Base-by-base conservation (phyloP, 2,888 invertebrate genomes). In the Clanis bilineata region DNA sequence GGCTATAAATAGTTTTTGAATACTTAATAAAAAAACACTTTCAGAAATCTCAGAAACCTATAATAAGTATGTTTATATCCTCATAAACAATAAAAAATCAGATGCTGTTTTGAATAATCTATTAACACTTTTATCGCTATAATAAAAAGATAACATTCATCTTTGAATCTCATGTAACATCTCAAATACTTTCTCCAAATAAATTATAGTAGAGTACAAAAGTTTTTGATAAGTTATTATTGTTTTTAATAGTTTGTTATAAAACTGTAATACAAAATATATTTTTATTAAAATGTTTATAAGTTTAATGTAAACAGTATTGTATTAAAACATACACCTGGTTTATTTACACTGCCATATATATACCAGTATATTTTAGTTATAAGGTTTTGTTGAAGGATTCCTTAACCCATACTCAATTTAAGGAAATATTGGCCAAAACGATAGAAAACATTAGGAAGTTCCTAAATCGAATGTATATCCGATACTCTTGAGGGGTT, bases 141-240 rank as follows among this genome's bases (percentile, higher is more conserved):
- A 23, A 6, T 51, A 18, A 9, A 5, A 44, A 32, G 9, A 15
- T 18, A 32, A 10, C 28, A 9, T 28, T 18, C 15, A 23, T 25
- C 25, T 51, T 7, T 25, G 57, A 23, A 56, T 61, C 36, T 51
- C 58, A 65, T 62, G 41, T 6, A 62, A 47, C 62, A 58, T 59
- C 57, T 36, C 32, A 60, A 58, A 60, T 61, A 51, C 51, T 4
- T 32, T 28, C n/a, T 45, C 51, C 51, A 51, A 32, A 51, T 51
- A 51, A 51, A 32, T 51, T 28, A 28, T 51, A 51, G 18, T 51
- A 32, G 51, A 51, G 51, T 51, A 51, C 51, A 51, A 51, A 51
- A 28, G 6, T 28, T 9, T 51, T 51, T 51, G 23, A 44, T 44
- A 51, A 51, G 51, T 51, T 51, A 51, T 51, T 51, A 51, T 51